Conservation (phyloP, 2,113 vertebrate genomes). For the Eurystomus gularis region DNA sequence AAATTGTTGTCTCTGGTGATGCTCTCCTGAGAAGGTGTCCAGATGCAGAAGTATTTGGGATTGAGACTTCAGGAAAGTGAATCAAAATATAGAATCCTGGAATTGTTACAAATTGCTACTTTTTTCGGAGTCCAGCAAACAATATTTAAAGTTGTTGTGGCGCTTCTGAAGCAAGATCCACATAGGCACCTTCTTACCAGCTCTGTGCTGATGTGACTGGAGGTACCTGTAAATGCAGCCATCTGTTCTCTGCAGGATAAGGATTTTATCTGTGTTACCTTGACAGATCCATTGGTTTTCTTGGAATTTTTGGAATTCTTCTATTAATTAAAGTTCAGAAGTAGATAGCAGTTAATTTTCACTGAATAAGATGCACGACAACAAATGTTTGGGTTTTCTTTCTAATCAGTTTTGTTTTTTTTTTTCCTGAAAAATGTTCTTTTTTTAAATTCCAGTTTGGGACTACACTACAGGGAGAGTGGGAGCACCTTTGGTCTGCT, state of each 20-base stretch:
- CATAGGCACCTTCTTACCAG: background rate
- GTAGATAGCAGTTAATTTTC: background rate
- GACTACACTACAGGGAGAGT: slow-evolving; percentile 96
- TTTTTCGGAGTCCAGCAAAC: background rate
- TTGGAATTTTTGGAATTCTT: background rate
- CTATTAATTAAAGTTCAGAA: background rate
- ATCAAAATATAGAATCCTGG: background rate
- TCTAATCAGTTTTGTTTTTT: background rate
- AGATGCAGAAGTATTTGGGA: background rate
- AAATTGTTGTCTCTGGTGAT: background rate
- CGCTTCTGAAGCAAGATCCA: background rate
- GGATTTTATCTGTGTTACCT: background rate
- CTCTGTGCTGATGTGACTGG: background rate
- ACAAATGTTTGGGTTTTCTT: background rate
- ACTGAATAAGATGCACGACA: background rate
- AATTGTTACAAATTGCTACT: background rate
- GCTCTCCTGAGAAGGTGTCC: background rate
- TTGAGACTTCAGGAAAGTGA: background rate
- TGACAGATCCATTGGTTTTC: background rate
- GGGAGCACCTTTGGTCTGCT: slow-evolving; percentile 91
- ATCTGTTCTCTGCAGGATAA: background rate
- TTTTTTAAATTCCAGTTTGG: slow-evolving; percentile 78
- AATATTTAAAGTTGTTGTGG: background rate
- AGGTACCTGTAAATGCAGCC: background rate
- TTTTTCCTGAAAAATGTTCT: background rate